phyloP scores from a whole-genome alignment of 2,797 vertebrate genomes.

The Falco novaeseelandiae region DNA sequence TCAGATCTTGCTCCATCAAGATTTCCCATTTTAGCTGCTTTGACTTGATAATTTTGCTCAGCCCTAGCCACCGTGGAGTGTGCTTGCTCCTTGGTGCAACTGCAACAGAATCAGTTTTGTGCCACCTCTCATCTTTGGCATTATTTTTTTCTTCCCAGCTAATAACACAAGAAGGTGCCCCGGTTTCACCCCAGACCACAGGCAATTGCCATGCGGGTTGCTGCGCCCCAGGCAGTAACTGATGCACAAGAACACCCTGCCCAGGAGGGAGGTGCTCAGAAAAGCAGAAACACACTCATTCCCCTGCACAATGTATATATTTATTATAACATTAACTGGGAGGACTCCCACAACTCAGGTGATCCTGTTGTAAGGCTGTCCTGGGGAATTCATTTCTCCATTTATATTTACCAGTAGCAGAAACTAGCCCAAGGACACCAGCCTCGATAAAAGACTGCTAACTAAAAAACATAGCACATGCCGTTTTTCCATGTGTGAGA shows the following conservation, averaged over 20 bases:
- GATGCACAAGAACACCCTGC: accelerated
- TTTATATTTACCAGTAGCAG: neutral
- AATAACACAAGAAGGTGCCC: neutral
- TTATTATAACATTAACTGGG: neutral
- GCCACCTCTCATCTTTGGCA: neutral
- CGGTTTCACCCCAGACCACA: accelerated
- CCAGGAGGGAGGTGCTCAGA: neutral
- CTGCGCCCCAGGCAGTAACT: neutral
- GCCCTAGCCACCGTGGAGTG: accelerated
- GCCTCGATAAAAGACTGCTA: neutral
- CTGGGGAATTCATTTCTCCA: neutral
- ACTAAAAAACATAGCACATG: neutral
- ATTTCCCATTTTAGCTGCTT: neutral
- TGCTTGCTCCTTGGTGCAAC: neutral
- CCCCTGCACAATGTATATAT: neutral
- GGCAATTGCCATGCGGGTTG: accelerated
- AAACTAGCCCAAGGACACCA: neutral
- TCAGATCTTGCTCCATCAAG: neutral
- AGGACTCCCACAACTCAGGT: neutral
- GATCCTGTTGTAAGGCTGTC: neutral
- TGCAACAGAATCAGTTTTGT: neutral
- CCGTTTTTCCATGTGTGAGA: neutral
- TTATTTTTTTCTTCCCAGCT: neutral
- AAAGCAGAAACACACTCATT: neutral
- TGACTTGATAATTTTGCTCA: neutral